Evolutionary conservation across 2,888 invertebrate genomes (phyloP), one percentile per base, ranked within the genome.

Genomic region (Plagiodera versicolora): DNA sequence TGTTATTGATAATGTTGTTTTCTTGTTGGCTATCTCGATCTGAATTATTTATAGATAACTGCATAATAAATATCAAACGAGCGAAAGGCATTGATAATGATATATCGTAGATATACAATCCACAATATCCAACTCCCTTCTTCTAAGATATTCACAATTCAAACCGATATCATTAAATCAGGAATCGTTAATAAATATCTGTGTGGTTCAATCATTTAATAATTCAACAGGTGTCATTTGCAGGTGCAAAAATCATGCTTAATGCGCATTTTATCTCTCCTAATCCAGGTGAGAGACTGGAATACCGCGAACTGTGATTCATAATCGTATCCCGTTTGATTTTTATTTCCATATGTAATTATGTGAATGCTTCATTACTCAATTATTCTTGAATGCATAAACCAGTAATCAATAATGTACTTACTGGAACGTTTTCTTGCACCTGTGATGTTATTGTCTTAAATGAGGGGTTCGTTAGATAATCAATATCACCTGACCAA

Each of bases 11-110:
- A 11, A 10, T 32, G 32, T 32, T 32, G 32, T 6, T 32, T 32
- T 32, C 32, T 10, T 32, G 32, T 32, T 32, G 3, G 32, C 32
- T 32, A 32, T 11, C 10, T 11, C 11, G 32, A 32, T 6, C 11
- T 32, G 32, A 32, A 32, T 32, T 32, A 32, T 32, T 32, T 32
- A 32, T 32, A 11, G 11, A 32, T 32, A 32, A 2, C 8, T 32
- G 11, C 32, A 11, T 9, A 11, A 32, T 32, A 10, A 11, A 32
- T 32, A 32, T 32, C 32, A 11, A 2, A 10, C 10, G 2, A 32
- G 32, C 8, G 32, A 74, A 74, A 73, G 73, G 67, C 73, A 68
- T 68, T 65, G 66, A 67, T 73, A 69, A 72, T 74, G 71, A 73
- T 73, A 70, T 70, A 72, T 70, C 64, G 69, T 68, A 24, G 67